A percentile compares a stretch with the other conserved stretches of the same genome.
Evolutionary conservation across 2,888 invertebrate species (phyloP).

Genomic region (Formica aserva): DNA sequence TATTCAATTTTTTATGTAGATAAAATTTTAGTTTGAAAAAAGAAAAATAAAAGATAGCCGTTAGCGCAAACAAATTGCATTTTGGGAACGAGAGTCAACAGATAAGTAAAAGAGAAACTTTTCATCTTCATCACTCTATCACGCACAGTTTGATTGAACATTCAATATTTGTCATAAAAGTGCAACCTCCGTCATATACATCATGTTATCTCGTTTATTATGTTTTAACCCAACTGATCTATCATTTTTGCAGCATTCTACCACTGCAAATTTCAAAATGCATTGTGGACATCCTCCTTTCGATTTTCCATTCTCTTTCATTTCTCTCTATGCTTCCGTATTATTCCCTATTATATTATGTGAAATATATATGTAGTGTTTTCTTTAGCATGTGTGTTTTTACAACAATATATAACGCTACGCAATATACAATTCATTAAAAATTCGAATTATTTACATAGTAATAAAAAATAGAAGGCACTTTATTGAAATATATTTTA

Average conservation of each 20-base stretch:
- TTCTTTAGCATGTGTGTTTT: neutral
- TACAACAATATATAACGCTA: neutral
- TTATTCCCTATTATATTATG: neutral
- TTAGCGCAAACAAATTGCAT: conserved; percentile 5
- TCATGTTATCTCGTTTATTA: conserved; percentile 7
- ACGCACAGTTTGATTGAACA: conserved; percentile 20
- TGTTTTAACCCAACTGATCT: conserved; percentile 8
- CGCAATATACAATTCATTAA: neutral
- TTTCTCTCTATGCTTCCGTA: neutral
- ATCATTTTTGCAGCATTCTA: conserved; percentile 4
- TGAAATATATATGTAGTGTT: neutral
- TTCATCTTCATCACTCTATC: conserved; percentile 1
- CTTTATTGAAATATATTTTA: conserved; percentile 12
- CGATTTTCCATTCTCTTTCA: neutral
- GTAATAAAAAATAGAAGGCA: neutral
- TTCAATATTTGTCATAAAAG: conserved; percentile 19
- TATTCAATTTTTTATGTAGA: neutral
- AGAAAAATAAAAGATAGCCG: neutral
- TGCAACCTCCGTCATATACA: too few species aligned
- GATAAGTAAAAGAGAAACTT: neutral
- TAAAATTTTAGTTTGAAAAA: neutral
- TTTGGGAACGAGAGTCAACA: neutral
- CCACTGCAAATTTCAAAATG: neutral
- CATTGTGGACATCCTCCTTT: neutral
- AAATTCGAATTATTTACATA: conserved; percentile 1